Evolutionary conservation across 1,140 invertebrate species (phyloP).

Genomic region (Ips nitidus): DNA sequence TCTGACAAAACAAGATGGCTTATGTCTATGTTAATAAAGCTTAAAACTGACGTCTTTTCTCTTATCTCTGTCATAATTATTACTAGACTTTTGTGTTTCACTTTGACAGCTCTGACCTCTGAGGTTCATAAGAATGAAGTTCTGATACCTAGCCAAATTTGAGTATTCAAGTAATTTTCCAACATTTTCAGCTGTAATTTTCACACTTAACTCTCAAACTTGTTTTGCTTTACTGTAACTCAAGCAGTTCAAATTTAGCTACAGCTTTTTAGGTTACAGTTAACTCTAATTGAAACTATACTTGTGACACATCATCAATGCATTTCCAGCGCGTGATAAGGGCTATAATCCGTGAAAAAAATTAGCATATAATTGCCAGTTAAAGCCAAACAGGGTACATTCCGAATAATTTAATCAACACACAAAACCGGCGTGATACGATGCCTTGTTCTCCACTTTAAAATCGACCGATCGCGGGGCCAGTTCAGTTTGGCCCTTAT

Average conservation of each 20-base stretch:
- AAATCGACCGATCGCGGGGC: constrained; percentile 24
- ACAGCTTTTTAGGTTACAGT: background rate
- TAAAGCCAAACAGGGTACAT: constrained; percentile 24
- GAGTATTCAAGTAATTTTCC: no score
- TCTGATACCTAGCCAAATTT: no score
- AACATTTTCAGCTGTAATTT: no score
- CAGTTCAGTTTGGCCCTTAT: constrained; percentile 21
- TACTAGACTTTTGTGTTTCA: no score
- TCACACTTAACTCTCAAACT: no score
- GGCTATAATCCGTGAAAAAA: constrained; percentile 22
- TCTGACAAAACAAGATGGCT: no score
- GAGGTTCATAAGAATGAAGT: no score
- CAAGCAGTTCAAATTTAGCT: background rate
- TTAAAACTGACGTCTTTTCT: no score
- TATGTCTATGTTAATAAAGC: no score
- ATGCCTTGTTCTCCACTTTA: constrained; percentile 24
- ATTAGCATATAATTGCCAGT: constrained; percentile 32
- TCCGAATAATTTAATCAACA: constrained; percentile 35
- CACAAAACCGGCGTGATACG: constrained; percentile 21
- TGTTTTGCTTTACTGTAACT: no score
- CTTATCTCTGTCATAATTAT: no score
- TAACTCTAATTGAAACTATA: background rate
- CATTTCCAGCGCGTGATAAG: background rate
- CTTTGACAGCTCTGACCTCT: no score
- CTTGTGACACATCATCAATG: background rate